Evolutionary conservation across 2,797 vertebrate species (phyloP), one percentile per base, ranked within the genome.

Genomic region (Notolabrus celidotus): DNA sequence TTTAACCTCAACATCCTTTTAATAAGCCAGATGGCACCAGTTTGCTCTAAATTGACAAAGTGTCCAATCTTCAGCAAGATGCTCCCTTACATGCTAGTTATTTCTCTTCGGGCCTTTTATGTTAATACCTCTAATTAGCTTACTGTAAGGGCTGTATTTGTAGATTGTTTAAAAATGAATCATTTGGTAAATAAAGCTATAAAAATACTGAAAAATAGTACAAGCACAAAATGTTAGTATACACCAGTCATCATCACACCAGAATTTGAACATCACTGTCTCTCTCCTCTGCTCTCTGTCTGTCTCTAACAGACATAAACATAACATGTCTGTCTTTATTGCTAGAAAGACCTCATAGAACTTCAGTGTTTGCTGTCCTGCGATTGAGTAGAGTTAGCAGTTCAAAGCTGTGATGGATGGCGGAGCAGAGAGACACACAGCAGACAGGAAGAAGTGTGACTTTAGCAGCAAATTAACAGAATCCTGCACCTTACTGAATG

Each of bases 21-120:
- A 64, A 82, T 79, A 25, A 54, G 50, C 41, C 74, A 84, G 64
- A 83, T 83, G 75, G 65, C 61, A 72, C 42, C 53, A 55, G 51
- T 74, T 63, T 70, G 38, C 58, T 74, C 45, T 65, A 22, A 63
- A 78, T 14, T 12, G 8, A 77, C 56, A 45, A 12, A 65, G 16
- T 42, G 29, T 45, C 1, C 47, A 51, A 45, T 51, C 27, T 56
- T 5, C 23, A 49, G 20, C n/a, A 45, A n/a, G 20, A 50, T 47
- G n/a, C 16, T 58, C 9, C 45, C 5, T 46, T 34, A 19, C 20
- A 51, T 19, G 45, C 51, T 25, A 16, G 14, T 51, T 23, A 31
- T 0, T 20, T 11, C 9, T 57, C 8, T 47, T 68, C 27, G 1
- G 23, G 0, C 20, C 7, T 42, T 68, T 41, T 27, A 31, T 62